These are phyloP conservation scores for Aradophagus sp. DNA, from an alignment of 1,140 invertebrate genomes.

Conservation along the genomic window DNA sequence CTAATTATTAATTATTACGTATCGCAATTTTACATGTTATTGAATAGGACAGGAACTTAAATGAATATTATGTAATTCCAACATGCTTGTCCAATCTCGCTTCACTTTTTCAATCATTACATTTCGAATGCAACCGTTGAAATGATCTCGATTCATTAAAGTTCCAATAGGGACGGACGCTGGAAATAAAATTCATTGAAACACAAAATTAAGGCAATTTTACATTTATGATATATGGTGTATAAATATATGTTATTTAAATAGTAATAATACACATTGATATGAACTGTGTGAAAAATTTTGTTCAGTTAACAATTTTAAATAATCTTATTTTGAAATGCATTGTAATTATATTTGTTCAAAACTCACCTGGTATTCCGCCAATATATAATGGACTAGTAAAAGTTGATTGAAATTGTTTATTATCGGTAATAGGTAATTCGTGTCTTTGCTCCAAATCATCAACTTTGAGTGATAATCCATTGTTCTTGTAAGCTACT, in stretches of 20 bases:
- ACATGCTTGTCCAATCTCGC: constrained; percentile 89
- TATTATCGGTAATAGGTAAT: constrained; percentile 72
- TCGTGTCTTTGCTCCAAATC: constrained; percentile 76
- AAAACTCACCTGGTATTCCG: constrained; percentile 87
- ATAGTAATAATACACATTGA: neutral
- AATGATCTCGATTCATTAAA: constrained; percentile 83
- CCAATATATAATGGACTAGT: constrained; percentile 86
- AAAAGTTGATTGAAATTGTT: constrained; percentile 61
- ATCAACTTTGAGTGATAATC: constrained; percentile 84
- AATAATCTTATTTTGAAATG: no score
- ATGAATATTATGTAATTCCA: constrained; percentile 85
- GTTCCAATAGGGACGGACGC: constrained; percentile 81
- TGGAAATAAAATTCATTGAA: constrained; percentile 74
- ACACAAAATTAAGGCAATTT: no score
- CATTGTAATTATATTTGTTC: no score
- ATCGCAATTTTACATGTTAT: constrained; percentile 57
- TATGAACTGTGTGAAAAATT: neutral
- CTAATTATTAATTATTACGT: constrained; percentile 49
- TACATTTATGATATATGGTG: no score
- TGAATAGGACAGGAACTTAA: constrained; percentile 87
- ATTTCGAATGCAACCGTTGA: constrained; percentile 93
- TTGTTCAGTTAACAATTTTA: constrained; percentile 6
- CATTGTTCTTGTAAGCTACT: constrained; percentile 82
- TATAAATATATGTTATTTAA: constrained; percentile 22
- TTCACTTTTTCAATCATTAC: constrained; percentile 81